Evolutionary conservation across 1,140 invertebrate species (phyloP), one percentile per base, ranked within the genome.

Genomic region (Temnothorax longispinosus): DNA sequence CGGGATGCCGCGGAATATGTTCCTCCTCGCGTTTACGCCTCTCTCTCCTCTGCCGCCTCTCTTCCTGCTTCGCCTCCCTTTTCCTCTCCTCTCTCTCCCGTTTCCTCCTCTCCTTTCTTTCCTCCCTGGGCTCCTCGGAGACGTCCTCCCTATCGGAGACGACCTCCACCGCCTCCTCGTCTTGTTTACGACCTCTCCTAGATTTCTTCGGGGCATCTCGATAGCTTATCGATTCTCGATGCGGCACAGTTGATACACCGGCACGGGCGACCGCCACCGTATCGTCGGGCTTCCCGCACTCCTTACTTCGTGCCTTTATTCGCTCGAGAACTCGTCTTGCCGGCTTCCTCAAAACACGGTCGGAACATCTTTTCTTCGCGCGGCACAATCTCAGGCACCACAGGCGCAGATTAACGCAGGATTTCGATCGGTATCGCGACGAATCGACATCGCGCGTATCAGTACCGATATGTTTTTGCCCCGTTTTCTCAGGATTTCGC

Each of bases 121-220:
- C 74, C 6, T 41, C 11, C 10, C 2, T 52, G 15, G 0, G n/a
- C 3, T 64, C 8, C 60, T 18, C 35, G 8, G 15, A 15, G 38
- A 27, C 18, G n/a, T 62, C 58, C 72, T 62, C 58, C 72, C 41
- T 62, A 64, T 85, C 58, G 21, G 32, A 27, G 7, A 38, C 13
- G 27, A 21, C 15, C 15, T 0, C 13, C 41, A 76, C 41, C 10
- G 21, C 72, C 44, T 2, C 1, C 58, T 62, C 56, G 35, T 58
- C 67, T 47, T 60, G 78, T 82, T 82, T 82, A 82, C 8, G 67
- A 47, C 38, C 8, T 82, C 41, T 82, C n/a, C 10, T 47, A 41
- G 67, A 47, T 74, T 82, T 82, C 41, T 58, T 35, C n/a, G 67
- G 27, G 27, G 13, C 54, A 47, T 41, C 56, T 47, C 35, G 64